Base-by-base conservation (phyloP, 2,113 vertebrate species). In the Meriones unguiculatus region DNA sequence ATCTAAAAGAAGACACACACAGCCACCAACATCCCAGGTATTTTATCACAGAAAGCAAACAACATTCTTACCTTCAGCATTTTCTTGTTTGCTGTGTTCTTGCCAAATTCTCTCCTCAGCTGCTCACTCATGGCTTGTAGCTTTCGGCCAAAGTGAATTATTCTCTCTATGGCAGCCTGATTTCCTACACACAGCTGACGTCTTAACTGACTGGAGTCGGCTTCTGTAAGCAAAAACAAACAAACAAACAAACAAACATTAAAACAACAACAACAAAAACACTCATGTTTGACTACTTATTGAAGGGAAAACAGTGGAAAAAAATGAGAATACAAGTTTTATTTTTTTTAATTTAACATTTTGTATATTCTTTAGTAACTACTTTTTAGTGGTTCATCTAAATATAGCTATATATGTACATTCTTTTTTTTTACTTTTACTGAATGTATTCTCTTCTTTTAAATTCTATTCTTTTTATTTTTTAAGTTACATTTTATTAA, bases 71-170 rank as follows among this genome's bases (percentile, higher is more conserved):
- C 99, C 99, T 99, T 99, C 10, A 99, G 98, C 99, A 99, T 99
- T 98, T 99, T 99, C 98, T 99, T 99, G 98, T 99, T 99, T 59
- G 99, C 98, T 0, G 99, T 99, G 98, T 99, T 99, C 98, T 99
- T 99, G 98, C 99, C 99, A 89, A 99, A 99, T 97, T 99, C 99
- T 84, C 99, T 99, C 97, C 99, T 99, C 64, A 99, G 99, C n/a
- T 99, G 99, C 97, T 99, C 99, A 0, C 99, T 99, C 99, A 99
- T 99, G 10, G 99, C 99, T 98, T 99, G 99, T 81, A 99, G 98
- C 98, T 99, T 99, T 97, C 99, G 99, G 95, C 99, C 99, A 91
- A 99, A 99, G 94, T 99, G 99, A 98, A 99, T 99, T 99, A 99
- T 99, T 86, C 99, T 99, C 98, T 99, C 99, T 30, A 99, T 99